Conservation (phyloP, 2,888 invertebrate species). For the Cantharis flavilabris region DNA sequence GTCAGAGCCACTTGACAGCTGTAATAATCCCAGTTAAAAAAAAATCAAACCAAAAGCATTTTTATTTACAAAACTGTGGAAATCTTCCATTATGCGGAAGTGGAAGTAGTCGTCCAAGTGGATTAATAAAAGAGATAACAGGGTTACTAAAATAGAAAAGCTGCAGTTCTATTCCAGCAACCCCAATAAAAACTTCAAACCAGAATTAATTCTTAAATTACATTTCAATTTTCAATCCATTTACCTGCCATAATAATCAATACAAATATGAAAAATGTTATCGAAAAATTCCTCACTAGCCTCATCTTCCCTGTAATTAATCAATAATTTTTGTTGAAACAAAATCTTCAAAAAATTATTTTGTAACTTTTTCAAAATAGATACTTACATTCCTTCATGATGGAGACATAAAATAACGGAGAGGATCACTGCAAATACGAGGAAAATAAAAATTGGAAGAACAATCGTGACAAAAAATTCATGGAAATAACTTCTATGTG, state of each 20-base stretch:
- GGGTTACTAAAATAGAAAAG: not conserved
- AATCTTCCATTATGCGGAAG: not conserved
- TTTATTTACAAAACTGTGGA: not conserved
- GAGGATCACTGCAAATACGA: slow-evolving; percentile 68
- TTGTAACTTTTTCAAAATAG: not conserved
- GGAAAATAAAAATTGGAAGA: slow-evolving; percentile 69
- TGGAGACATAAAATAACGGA: slow-evolving; percentile 77
- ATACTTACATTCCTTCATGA: slow-evolving; percentile 76
- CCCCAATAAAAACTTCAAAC: not conserved
- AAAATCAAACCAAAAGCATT: not conserved
- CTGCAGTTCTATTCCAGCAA: not conserved
- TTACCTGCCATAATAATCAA: slow-evolving; percentile 61
- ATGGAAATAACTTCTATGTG: slow-evolving; percentile 69
- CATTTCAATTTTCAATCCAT: not conserved
- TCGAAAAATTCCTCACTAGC: slow-evolving; percentile 69
- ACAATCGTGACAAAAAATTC: slow-evolving; percentile 73
- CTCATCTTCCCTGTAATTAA: slow-evolving; percentile 65
- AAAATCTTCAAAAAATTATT: not conserved
- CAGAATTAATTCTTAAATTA: not conserved
- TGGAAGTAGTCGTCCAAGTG: not conserved
- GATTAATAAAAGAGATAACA: not conserved
- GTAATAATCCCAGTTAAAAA: not conserved
- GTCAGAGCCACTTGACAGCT: not conserved
- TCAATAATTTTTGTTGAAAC: slow-evolving; percentile 2
- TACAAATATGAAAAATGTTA: slow-evolving; percentile 74